Conservation (phyloP, 2,797 vertebrate species). For the Leptodactylus fallax region DNA sequence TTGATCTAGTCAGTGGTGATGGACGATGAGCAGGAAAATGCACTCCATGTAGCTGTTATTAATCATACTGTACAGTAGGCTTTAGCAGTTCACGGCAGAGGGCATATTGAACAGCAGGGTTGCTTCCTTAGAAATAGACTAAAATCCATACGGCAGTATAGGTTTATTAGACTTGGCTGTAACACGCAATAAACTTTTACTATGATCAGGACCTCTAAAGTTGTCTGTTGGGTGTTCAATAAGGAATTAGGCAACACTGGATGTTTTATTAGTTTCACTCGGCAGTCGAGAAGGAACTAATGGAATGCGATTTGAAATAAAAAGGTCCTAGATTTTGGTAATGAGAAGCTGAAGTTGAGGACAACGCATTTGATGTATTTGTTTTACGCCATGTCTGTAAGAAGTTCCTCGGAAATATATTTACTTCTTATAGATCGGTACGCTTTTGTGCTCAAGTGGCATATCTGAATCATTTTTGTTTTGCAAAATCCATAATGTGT, state of each 20-base stretch:
- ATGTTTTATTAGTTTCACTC: constrained; percentile 55
- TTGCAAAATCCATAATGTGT: constrained; percentile 57
- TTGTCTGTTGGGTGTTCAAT: constrained; percentile 43
- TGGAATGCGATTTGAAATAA: constrained; percentile 1
- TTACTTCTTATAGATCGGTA: constrained; percentile 29
- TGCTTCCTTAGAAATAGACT: constrained; percentile 48
- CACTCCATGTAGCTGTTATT: constrained; percentile 18
- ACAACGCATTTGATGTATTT: background rate
- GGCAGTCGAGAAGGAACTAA: constrained; percentile 35
- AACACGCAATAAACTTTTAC: constrained; percentile 56
- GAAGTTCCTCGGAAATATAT: constrained; percentile 35
- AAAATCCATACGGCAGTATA: constrained; percentile 50
- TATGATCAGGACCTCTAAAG: constrained; percentile 47
- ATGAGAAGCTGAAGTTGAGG: constrained; percentile 6
- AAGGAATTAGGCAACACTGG: constrained; percentile 43
- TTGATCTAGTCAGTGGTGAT: constrained; percentile 3
- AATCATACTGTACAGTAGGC: constrained; percentile 39
- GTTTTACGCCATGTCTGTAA: background rate
- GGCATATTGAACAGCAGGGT: constrained; percentile 49
- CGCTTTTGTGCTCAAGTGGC: constrained; percentile 49
- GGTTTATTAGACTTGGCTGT: constrained; percentile 55
- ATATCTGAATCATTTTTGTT: constrained; percentile 57
- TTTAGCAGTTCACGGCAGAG: background rate
- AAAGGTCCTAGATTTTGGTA: background rate
- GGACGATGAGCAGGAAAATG: constrained; percentile 15